Percentiles rank a stretch among this genome's conserved stretches.
phyloP scores from a whole-genome alignment of 2,797 vertebrate genomes.

The Takifugu rubripes region DNA sequence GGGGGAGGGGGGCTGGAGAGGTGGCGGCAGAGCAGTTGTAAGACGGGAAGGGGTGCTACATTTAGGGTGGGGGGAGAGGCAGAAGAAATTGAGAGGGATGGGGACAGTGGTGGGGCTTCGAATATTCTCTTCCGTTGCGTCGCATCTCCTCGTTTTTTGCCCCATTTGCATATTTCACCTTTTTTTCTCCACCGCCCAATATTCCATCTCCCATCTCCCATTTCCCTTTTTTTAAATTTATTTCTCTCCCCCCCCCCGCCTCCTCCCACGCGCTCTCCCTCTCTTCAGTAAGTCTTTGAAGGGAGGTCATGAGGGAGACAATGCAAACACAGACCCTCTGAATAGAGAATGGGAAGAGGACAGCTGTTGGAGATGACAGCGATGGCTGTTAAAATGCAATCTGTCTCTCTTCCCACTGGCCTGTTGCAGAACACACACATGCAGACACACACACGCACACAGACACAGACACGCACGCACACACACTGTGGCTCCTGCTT shows the following conservation, averaged over 20 bases:
- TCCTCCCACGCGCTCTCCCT: slow-evolving; percentile 12
- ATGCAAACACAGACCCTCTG: slow-evolving; percentile 77
- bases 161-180: slow-evolving; percentile 54
- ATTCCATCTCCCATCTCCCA: slow-evolving; percentile 6
- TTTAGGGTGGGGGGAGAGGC: slow-evolving; percentile 36
- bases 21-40: slow-evolving; percentile 35
- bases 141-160: slow-evolving; percentile 20
- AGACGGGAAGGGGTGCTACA: slow-evolving; percentile 40
- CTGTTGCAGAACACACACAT: slow-evolving; percentile 66
- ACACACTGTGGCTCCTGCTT: slow-evolving; percentile 33
- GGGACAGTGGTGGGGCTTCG: slow-evolving; percentile 39
- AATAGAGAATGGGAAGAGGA: slow-evolving; percentile 80
- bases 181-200: slow-evolving; percentile 38
- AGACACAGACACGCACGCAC: slow-evolving; percentile 23
- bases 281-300: slow-evolving; percentile 57
- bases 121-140: slow-evolving; percentile 20
- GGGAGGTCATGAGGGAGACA: slow-evolving; percentile 76
- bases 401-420: slow-evolving; percentile 77
- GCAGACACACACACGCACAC: slow-evolving; percentile 29
- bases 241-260: neutral
- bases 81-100: slow-evolving; percentile 48
- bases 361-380: slow-evolving; percentile 84
- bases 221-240: slow-evolving; percentile 14
- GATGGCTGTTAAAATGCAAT: slow-evolving; percentile 81
- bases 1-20: slow-evolving; percentile 32